Base-by-base conservation (phyloP, 2,113 vertebrate genomes). In the Haplochromis vanheusdeni region DNA sequence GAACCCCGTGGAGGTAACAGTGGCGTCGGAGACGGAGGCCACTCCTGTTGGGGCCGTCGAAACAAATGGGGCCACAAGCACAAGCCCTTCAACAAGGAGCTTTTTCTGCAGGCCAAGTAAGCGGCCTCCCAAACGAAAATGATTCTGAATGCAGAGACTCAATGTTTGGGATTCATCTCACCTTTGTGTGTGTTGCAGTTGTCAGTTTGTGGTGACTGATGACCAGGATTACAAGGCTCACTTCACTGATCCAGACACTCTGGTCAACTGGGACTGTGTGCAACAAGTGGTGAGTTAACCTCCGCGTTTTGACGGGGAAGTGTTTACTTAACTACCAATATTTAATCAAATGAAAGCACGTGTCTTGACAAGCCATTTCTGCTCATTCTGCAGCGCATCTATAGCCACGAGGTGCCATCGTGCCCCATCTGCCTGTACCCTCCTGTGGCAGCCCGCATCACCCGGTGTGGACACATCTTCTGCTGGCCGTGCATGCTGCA, bases 211-310 rank as follows among this genome's bases (percentile, higher is more conserved):
- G 94, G 99, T 99, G 90, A 98, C 96, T 88, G 98, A 98, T 95
- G 97, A 99, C 90, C 97, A 99, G 95, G 98, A 99, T 95, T 99
- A 99, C 95, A 97, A 97, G 92, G 97, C 97, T 93, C 97, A 99
- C 95, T 99, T 99, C 96, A 97, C 98, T 95, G 98, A 99, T 96
- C 99, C 98, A 86, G 99, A 99, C 95, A 99, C 97, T 33, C 96
- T 99, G 96, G 99, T 99, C 94, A 99, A 97, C 96, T 99, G 99
- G 99, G 98, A 99, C 96, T 98, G 97, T 95, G 98, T 99, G 96
- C 97, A 99, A 95, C 99, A 99, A 97, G 98, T 99, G 97, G 99
- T 99, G 86, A 97, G 79, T 77, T 65, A 33, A 19, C 49, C 19
- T 26, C n/a, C 1, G 7, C 1, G 3, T 10, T 17, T 28, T 14